These are phyloP conservation scores for Isurus oxyrinchus DNA, from an alignment of 2,113 vertebrate genomes.

Conservation along the genomic window DNA sequence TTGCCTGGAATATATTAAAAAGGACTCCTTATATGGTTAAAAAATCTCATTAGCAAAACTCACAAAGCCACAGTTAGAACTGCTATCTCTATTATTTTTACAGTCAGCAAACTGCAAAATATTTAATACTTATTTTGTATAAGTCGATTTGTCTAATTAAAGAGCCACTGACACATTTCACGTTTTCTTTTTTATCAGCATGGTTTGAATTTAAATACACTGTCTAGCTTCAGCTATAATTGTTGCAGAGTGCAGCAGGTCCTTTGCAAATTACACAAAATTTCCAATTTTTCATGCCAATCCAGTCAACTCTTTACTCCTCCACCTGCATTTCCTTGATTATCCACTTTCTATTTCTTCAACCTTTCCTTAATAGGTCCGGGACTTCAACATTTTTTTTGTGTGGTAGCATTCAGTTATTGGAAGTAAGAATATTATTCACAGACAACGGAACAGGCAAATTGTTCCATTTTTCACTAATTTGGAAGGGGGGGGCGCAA, in stretches of 20 bases:
- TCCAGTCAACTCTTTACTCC: neutral
- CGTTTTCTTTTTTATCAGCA: neutral
- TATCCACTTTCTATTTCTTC: neutral
- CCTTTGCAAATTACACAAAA: neutral
- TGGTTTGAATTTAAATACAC: neutral
- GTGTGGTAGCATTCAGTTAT: neutral
- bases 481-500: neutral
- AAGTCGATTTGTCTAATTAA: neutral
- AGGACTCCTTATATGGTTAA: neutral
- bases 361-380: neutral
- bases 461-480: neutral
- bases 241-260: neutral
- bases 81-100: neutral
- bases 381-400: neutral
- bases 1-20: slow-evolving; percentile 63
- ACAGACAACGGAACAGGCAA: neutral
- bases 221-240: neutral
- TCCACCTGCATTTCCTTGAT: neutral
- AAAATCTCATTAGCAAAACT: neutral
- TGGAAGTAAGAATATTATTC: neutral
- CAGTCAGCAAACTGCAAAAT: neutral
- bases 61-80: neutral
- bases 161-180: neutral
- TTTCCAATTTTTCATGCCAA: neutral
- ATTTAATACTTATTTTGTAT: neutral